phyloP scores from a whole-genome alignment of 2,888 invertebrate species.

The Nemapogon koenigi region DNA sequence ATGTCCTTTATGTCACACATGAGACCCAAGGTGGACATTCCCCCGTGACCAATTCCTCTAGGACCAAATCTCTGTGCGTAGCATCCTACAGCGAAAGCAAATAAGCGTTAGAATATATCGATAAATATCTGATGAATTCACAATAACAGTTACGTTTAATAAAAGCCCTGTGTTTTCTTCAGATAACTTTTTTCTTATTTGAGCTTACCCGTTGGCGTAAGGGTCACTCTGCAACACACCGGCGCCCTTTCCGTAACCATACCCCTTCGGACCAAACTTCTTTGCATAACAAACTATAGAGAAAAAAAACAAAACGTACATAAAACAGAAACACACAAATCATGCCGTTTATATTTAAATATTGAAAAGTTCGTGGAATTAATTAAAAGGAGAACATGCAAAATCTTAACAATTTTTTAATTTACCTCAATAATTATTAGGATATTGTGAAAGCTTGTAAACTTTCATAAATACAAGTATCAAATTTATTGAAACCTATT shows the following conservation, averaged over 20 bases:
- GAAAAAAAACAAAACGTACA: constrained; percentile 27
- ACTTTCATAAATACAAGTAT: too few relatives aligned
- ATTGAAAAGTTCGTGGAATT: not conserved
- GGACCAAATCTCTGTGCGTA: constrained; percentile 96
- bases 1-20: constrained; percentile 84
- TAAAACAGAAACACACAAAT: constrained; percentile 16
- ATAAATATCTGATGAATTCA: constrained; percentile 36
- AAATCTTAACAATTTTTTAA: too few relatives aligned
- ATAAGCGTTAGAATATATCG: constrained; percentile 34
- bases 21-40: constrained; percentile 83
- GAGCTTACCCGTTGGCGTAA: constrained; percentile 79
- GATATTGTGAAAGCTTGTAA: too few relatives aligned
- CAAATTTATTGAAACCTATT: not conserved
- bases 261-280: constrained; percentile 97
- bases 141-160: constrained; percentile 22
- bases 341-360: not conserved
- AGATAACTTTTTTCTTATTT: constrained; percentile 37
- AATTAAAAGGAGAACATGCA: not conserved
- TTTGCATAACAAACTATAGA: constrained; percentile 91
- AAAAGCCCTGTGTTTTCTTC: constrained; percentile 52
- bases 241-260: constrained; percentile 96
- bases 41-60: constrained; percentile 92
- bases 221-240: constrained; percentile 91
- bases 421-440: too few relatives aligned
- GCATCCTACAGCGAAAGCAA: constrained; percentile 77